phyloP scores from a whole-genome alignment of 1,140 invertebrate species.

The Drosophila truncata region DNA sequence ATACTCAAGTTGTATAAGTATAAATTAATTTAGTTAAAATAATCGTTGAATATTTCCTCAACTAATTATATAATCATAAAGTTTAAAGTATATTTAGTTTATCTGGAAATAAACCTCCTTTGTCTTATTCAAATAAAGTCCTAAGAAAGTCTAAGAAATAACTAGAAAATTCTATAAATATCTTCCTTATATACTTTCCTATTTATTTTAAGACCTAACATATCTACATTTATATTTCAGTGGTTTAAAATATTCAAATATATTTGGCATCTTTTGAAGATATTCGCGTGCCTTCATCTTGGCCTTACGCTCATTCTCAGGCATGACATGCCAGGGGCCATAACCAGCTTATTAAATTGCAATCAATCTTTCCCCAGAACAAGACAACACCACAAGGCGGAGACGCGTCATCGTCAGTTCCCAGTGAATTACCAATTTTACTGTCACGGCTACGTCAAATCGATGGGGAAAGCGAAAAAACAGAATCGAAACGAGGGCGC shows the following conservation, averaged over 20 bases:
- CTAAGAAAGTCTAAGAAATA: neutral
- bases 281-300: neutral
- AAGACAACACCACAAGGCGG: constrained; percentile 17
- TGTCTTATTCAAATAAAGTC: neutral
- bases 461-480: constrained; percentile 52
- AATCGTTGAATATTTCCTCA: neutral
- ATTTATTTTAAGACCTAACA: neutral
- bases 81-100: neutral
- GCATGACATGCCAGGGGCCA: constrained; percentile 4
- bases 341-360: constrained; percentile 52
- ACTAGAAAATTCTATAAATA: neutral
- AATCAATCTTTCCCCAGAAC: constrained; percentile 41
- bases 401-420: constrained; percentile 22
- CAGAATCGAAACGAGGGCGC: constrained; percentile 35
- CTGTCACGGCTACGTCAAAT: constrained; percentile 33
- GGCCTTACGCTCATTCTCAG: neutral
- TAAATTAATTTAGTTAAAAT: neutral
- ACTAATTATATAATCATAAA: neutral
- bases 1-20: neutral
- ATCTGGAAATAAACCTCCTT: neutral
- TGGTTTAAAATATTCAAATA: neutral
- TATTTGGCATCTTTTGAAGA: neutral
- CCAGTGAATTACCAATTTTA: constrained; percentile 41
- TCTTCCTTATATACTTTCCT: neutral
- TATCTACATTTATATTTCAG: neutral